phyloP scores from a whole-genome alignment of 1,140 invertebrate genomes.

The Microvelia longipes region DNA sequence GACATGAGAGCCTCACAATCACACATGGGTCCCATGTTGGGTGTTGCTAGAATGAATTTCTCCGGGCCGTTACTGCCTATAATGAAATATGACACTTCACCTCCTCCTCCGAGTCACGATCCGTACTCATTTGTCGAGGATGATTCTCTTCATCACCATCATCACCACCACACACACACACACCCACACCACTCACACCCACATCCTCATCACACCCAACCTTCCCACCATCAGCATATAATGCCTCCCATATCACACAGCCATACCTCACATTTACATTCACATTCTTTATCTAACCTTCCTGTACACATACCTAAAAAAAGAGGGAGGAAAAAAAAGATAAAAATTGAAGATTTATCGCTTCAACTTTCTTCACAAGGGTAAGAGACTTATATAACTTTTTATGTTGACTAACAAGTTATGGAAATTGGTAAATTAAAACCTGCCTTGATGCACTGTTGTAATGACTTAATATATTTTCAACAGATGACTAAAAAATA shows the following conservation, averaged over 20 bases:
- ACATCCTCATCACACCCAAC: slow-evolving; percentile 19
- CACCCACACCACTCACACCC: slow-evolving; percentile 24
- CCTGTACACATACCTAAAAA: slow-evolving; percentile 57
- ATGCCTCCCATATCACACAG: slow-evolving; percentile 26
- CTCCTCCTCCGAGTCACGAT: slow-evolving; percentile 53
- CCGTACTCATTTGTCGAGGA: slow-evolving; percentile 71
- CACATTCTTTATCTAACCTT: slow-evolving; percentile 30
- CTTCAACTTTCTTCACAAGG: slow-evolving; percentile 6
- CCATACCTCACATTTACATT: no score
- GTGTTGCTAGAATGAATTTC: slow-evolving; percentile 24
- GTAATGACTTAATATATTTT: background rate
- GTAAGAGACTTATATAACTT: no score
- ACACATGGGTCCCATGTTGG: slow-evolving; percentile 17
- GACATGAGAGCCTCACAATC: slow-evolving; percentile 24
- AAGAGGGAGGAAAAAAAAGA: slow-evolving; percentile 63
- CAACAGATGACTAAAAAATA: no score
- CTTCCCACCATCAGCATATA: slow-evolving; percentile 15
- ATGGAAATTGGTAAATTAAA: no score
- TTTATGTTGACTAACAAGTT: no score
- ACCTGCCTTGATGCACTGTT: no score
- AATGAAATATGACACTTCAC: slow-evolving; percentile 45
- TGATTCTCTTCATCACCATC: slow-evolving; percentile 29
- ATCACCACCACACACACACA: slow-evolving; percentile 12
- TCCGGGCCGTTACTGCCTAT: slow-evolving; percentile 20
- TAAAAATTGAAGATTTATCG: slow-evolving; percentile 34